Evolutionary conservation across 2,113 vertebrate species (phyloP).

Genomic region (Calypte anna): DNA sequence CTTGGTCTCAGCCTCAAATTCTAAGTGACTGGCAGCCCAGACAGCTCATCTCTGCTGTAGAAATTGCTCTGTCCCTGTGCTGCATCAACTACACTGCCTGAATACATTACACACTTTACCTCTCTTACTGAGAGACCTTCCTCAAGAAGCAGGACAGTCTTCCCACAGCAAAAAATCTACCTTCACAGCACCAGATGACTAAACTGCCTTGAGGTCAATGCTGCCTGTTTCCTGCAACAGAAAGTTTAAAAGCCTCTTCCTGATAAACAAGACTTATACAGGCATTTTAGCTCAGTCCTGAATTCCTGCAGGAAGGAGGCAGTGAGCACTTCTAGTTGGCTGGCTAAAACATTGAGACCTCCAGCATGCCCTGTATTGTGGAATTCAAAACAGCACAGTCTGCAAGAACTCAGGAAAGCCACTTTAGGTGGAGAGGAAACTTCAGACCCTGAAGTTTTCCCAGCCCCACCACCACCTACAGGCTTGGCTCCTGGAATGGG

Average conservation of each 20-base stretch:
- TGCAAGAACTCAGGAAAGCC: not conserved
- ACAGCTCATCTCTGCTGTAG: not conserved
- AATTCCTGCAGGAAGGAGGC: conserved; percentile 44
- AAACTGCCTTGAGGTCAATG: not conserved
- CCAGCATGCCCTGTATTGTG: not conserved
- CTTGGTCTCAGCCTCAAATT: not conserved
- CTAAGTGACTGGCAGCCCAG: not conserved
- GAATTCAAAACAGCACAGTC: not conserved
- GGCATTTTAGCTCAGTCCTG: not conserved
- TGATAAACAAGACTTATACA: conserved; percentile 13
- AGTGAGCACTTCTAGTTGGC: not conserved
- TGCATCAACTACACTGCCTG: not conserved
- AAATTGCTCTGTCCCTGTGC: not conserved
- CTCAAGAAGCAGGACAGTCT: not conserved
- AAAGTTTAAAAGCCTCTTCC: conserved; percentile 34
- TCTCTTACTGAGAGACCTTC: not conserved
- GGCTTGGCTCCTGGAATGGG: not conserved
- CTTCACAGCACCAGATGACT: not conserved
- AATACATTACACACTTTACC: rapidly evolving
- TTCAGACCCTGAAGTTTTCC: rapidly evolving
- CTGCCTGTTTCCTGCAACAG: conserved; percentile 14
- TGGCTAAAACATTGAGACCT: not conserved
- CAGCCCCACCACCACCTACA: not conserved
- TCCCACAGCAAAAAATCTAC: not conserved
- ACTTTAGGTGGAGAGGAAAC: not conserved